Percentiles rank a stretch among this genome's conserved stretches.
Evolutionary conservation across 2,888 invertebrate genomes (phyloP).

Genomic region (Leptopterna dolabrata): DNA sequence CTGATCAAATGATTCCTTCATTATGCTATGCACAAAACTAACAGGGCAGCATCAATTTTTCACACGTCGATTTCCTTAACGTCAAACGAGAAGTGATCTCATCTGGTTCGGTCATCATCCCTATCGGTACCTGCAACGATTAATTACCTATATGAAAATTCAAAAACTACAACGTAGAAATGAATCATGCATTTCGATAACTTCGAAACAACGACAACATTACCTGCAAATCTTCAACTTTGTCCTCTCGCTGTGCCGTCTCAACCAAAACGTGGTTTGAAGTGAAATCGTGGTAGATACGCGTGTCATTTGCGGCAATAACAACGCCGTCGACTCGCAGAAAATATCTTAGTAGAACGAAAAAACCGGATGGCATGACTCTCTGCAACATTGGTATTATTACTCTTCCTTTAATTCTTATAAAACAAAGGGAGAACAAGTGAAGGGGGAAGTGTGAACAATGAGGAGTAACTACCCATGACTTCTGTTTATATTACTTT

Average conservation of each 20-base stretch:
- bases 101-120: conserved; percentile 76
- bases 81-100: conserved; percentile 77
- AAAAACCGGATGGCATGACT: conserved; percentile 95
- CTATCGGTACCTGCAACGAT: conserved; percentile 70
- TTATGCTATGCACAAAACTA: neutral
- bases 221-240: conserved; percentile 77
- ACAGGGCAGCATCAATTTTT: conserved; percentile 67
- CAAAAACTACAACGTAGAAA: too few relatives aligned
- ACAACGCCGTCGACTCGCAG: conserved; percentile 94
- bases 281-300: conserved; percentile 80
- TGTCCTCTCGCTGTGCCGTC: conserved; percentile 82
- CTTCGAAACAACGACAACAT: too few relatives aligned
- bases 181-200: too few relatives aligned
- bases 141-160: neutral
- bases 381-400: conserved; percentile 73
- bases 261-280: conserved; percentile 85
- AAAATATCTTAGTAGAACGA: conserved; percentile 89
- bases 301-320: conserved; percentile 87
- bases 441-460: neutral
- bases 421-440: neutral
- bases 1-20: neutral
- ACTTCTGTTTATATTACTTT: too few relatives aligned
- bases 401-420: neutral
- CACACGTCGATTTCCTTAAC: conserved; percentile 68
- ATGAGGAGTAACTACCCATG: too few relatives aligned